Evolutionary conservation across 2,113 vertebrate species (phyloP), one percentile per base, ranked within the genome.

Genomic region (Cephalopholis sonnerati): DNA sequence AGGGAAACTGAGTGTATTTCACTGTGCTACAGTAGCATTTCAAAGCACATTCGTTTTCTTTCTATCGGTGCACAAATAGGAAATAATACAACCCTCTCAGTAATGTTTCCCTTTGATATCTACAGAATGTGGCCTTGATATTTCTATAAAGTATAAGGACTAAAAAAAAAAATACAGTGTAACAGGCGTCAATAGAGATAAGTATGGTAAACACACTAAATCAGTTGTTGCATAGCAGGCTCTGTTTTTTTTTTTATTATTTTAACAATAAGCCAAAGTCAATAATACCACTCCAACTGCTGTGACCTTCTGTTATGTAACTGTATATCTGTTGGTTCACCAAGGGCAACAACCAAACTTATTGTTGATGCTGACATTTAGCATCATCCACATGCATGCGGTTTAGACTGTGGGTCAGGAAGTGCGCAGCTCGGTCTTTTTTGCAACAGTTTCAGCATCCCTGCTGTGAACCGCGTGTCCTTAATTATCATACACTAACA

Each of bases 381-480:
- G 81, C 80, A 77, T 86, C 84, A 86, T 90, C 79, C 87, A 89
- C 90, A 81, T 89, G 86, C 89, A 81, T 88, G 91, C 76, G 92
- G 91, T 93, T 91, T 84, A 74, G 87, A 78, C 86, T 86, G 69
- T 48, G 67, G 90, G 91, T 90, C 92, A 94, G 93, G 92, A 94
- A 93, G 91, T 94, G 93, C 81, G 87, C 78, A 70, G 82, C 76
- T 85, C 74, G 66, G 44, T 83, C 36, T 25, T 76, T 87, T 79
- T 69, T 85, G 87, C 88, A 87, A 39, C 83, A 83, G 76, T 87
- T 91, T 85, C 67, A 79, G 74, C 78, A 71, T 86, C 81, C 83
- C 73, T 65, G 36, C 84, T 81, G 80, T 68, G 69, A 88, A 75
- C 67, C n/a, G 53, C 69, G 0, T 55, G 59, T 57, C 67, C 62